Base-by-base conservation (phyloP, 2,113 vertebrate genomes). In the Sylvilagus bachmani region DNA sequence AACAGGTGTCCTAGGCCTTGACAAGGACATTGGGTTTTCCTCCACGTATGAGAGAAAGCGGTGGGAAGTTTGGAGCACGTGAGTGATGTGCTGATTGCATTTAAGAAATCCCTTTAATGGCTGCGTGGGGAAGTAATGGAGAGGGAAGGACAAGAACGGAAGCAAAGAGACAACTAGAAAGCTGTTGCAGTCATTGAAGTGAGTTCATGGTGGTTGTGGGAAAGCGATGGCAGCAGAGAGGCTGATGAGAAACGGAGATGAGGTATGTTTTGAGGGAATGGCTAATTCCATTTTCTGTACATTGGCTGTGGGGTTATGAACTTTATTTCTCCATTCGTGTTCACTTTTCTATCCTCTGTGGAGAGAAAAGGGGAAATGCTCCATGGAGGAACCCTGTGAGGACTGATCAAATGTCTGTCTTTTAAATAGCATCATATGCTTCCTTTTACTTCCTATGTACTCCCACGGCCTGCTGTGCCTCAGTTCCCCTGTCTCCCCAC, bases 301-400 rank as follows among this genome's bases (percentile, higher is more conserved):
- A 22, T 80, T 44, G 75, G 44, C 22, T 81, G 33, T 53, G 31
- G 10, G 8, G 19, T 62, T 79, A 36, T 24, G 22, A 83, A 31
- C 84, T 93, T 83, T 27, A 24, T 49, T 90, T 85, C 83, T 55
- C 36, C n/a, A 33, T 4, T 78, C 36, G 4, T 75, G 29, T 73
- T 71, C 70, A 66, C 21, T 80, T 87, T 16, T 86, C 4, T 85
- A 82, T 82, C 13, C 14, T 10, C 51, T 82, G 0, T 36, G n/a
- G 53, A 79, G 66, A 90, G 86, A 25, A 6, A 27, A 16, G 27
- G 31, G 55, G 24, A 62, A 4, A 83, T 62, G 82, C n/a, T 62
- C 58, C 77, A 53, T 88, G 49, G 22, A 85, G 33, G 38, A 62
- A 74, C 38, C 38, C 8, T 49, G 4, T 84, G 62, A 91, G 53